A percentile compares a stretch with the other conserved stretches of the same genome.
These are phyloP conservation scores for Lethenteron camtschaticum DNA, from an alignment of 2,113 vertebrate species.

Conservation along the genomic window DNA sequence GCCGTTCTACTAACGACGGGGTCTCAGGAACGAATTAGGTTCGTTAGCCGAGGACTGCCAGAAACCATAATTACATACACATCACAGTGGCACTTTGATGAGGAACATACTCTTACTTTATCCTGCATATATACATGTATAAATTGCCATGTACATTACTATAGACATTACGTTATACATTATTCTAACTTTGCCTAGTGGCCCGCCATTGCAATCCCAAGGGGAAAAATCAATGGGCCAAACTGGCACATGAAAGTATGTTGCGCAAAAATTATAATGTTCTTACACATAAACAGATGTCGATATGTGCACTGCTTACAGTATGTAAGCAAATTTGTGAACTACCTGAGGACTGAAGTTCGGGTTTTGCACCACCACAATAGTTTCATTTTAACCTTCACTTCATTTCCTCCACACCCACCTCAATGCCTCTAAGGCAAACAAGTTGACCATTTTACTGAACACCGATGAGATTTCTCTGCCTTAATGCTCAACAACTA, in stretches of 20 bases:
- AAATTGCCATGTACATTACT: not conserved
- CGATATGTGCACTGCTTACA: not conserved
- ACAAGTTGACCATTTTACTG: not conserved
- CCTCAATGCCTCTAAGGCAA: not conserved
- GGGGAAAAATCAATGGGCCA: no score
- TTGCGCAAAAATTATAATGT: no score
- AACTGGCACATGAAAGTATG: no score
- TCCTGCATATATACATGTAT: not conserved
- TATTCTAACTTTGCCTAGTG: no score
- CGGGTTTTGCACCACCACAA: not conserved
- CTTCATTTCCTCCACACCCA: not conserved
- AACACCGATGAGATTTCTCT: not conserved
- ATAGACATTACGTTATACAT: not conserved
- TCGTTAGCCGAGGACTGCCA: no score
- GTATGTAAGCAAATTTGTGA: not conserved
- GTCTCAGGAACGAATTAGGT: no score
- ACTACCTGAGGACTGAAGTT: not conserved
- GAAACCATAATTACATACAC: no score
- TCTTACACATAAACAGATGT: not conserved
- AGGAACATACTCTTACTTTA: no score
- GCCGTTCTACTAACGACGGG: no score
- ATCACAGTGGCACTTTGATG: no score
- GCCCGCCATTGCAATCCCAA: no score
- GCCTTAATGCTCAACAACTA: not conserved
- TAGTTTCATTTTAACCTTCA: conserved; percentile 2